These are phyloP conservation scores for Entelurus aequoreus DNA, from an alignment of 2,113 vertebrate genomes.

Conservation along the genomic window DNA sequence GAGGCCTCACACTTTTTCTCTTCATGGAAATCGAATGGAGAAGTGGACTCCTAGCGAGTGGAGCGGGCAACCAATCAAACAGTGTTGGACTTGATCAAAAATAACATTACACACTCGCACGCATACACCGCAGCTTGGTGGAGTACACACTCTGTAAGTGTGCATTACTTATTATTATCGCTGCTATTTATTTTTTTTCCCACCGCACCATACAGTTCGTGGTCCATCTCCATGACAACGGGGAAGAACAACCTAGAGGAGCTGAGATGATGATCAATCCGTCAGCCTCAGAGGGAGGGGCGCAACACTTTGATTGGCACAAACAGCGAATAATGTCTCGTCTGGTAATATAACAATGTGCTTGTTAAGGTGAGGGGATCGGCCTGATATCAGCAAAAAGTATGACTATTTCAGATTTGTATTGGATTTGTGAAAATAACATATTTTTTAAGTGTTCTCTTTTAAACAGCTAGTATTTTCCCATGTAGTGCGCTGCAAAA, in stretches of 20 bases:
- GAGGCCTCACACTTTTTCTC: conserved; percentile 57
- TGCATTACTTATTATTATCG: neutral
- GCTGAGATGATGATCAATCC: neutral
- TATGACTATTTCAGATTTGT: no score
- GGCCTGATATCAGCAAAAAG: no score
- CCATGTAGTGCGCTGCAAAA: no score
- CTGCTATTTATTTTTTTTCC: neutral
- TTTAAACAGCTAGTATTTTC: no score
- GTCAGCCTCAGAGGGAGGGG: neutral
- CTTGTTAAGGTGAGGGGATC: no score
- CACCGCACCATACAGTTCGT: neutral
- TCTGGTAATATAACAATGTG: no score
- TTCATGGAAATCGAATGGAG: conserved; percentile 44
- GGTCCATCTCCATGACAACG: neutral
- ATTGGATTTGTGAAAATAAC: no score
- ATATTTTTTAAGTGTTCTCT: no score
- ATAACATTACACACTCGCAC: neutral
- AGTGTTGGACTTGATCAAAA: conserved; percentile 16
- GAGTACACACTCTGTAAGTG: neutral
- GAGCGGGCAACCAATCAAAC: conserved; percentile 44
- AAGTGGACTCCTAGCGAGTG: conserved; percentile 45
- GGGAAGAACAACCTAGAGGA: neutral
- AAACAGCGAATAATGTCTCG: neutral
- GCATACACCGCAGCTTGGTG: neutral
- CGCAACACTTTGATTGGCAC: neutral